phyloP scores from a whole-genome alignment of 1,140 invertebrate genomes.

The Anastrepha ludens region DNA sequence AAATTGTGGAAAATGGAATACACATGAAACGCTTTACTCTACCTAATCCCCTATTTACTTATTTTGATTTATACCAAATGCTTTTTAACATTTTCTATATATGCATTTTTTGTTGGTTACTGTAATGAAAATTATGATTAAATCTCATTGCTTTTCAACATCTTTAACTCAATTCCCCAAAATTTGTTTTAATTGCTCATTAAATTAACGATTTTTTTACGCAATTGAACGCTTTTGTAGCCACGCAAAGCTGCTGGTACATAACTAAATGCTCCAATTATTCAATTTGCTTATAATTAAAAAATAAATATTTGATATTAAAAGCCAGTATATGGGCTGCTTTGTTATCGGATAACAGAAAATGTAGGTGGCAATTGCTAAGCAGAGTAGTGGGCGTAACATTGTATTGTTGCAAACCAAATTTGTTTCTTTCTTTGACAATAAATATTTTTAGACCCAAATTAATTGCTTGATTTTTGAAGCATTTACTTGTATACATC shows the following conservation, averaged over 20 bases:
- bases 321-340: neutral
- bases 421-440: no score
- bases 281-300: neutral
- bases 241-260: conserved; percentile 48
- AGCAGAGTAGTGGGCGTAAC: neutral
- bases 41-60: neutral
- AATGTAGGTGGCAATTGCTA: neutral
- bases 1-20: neutral
- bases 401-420: no score
- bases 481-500: conserved; percentile 39
- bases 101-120: neutral
- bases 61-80: neutral
- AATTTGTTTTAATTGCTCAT: neutral
- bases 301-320: no score
- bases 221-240: conserved; percentile 51
- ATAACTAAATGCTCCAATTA: conserved; percentile 51
- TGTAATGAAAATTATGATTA: no score
- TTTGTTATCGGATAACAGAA: neutral
- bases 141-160: no score
- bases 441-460: no score
- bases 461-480: neutral
- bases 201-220: neutral
- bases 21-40: conserved; percentile 15
- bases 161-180: no score
- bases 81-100: no score